Conservation (phyloP, 2,888 invertebrate species). For the Agriopis marginaria region DNA sequence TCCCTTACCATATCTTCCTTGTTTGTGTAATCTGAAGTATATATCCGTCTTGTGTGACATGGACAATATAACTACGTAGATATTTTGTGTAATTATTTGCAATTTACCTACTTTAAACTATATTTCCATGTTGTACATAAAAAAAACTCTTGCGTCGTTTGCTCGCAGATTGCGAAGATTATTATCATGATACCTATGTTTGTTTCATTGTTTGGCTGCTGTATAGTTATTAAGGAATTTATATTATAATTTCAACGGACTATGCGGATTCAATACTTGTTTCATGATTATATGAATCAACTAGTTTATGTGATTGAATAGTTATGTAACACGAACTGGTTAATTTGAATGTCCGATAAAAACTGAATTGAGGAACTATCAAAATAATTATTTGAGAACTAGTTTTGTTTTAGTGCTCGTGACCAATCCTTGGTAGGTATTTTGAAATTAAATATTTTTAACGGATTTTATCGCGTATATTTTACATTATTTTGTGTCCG, state of each 20-base stretch:
- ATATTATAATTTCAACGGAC: background rate
- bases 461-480: too few species aligned
- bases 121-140: constrained; percentile 5
- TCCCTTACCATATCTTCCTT: too few species aligned
- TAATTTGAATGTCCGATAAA: background rate
- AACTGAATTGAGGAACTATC: background rate
- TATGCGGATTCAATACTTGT: background rate
- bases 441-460: too few species aligned
- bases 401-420: background rate
- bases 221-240: background rate
- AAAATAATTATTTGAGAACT: background rate
- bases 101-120: background rate
- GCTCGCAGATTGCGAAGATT: background rate
- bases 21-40: too few species aligned
- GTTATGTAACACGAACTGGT: background rate
- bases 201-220: too few species aligned
- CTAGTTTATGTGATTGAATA: background rate
- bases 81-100: constrained; percentile 18
- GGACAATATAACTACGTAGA: background rate
- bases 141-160: constrained; percentile 11
- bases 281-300: background rate
- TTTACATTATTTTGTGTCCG: too few species aligned
- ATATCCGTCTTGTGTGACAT: too few species aligned
- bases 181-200: background rate
- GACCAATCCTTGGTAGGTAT: background rate